Evolutionary conservation across 1,140 invertebrate genomes (phyloP).

Genomic region (Asbolus verrucosus): DNA sequence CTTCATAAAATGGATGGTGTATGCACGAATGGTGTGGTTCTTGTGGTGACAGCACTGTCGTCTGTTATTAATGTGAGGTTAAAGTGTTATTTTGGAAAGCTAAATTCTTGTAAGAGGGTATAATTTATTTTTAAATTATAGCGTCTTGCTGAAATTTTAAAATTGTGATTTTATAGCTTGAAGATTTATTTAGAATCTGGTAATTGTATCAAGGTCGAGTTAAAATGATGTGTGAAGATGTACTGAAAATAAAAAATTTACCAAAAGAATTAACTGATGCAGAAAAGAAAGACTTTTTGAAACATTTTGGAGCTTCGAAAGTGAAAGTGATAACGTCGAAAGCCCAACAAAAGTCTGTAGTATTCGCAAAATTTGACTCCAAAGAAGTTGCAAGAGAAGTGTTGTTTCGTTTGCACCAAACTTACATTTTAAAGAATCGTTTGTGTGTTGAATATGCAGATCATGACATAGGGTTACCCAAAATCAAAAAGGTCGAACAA

Average conservation of each 20-base stretch:
- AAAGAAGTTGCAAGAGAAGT: conserved; percentile 70
- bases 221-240: conserved; percentile 62
- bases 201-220: not conserved
- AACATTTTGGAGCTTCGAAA: conserved; percentile 63
- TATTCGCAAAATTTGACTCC: conserved; percentile 71
- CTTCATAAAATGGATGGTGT: too few relatives aligned
- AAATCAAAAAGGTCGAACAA: conserved; percentile 58
- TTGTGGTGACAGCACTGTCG: too few relatives aligned
- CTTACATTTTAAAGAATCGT: conserved; percentile 70
- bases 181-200: too few relatives aligned
- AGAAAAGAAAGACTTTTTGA: conserved; percentile 63
- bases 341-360: conserved; percentile 58
- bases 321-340: conserved; percentile 62
- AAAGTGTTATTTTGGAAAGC: too few relatives aligned
- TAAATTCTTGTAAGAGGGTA: too few relatives aligned
- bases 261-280: conserved; percentile 61
- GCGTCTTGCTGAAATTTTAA: too few relatives aligned
- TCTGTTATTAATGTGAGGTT: too few relatives aligned
- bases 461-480: conserved; percentile 56
- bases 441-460: conserved; percentile 76
- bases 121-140: too few relatives aligned
- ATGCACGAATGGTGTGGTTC: too few relatives aligned
- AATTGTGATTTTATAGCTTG: too few relatives aligned
- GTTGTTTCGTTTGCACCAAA: conserved; percentile 74
- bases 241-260: conserved; percentile 61